Base-by-base conservation (phyloP, 2,797 vertebrate genomes). In the Coilia nasus region DNA sequence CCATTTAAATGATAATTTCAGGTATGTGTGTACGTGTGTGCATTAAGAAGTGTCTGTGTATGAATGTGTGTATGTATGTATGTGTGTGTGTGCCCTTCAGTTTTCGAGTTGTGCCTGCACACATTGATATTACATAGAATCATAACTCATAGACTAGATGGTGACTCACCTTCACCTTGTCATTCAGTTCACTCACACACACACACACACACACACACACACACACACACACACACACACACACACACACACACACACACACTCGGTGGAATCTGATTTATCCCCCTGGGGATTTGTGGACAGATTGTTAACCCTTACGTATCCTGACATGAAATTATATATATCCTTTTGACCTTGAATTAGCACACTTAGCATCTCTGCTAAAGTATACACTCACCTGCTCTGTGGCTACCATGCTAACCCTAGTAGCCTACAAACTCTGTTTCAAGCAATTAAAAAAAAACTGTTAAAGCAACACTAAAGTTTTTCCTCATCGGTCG, bases 21-120 rank as follows among this genome's bases (percentile, higher is more conserved):
- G 31, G 10, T 3, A 28, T 2, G 28, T 67, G 23, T 67, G 23
- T 67, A 25, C n/a, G 25, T 67, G 62, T 54, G 50, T 10, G 50
- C 50, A 54, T 54, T 54, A 54, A 54, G 50, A 54, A 54, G 50
- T 54, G 62, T 31, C 7, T 67, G 23, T 67, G 23, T 67, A 11
- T 62, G 59, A 1, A 11, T n/a, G 59, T 62, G 10, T 62, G 59
- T 23, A n/a, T 60, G 17, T 60, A 41, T 19, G 6, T 12, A 15
- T 46, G 41, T 71, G 35, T 47, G 75, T 62, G 54, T 83, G 64
- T 82, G 60, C 71, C 84, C 81, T 41, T 75, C 67, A 75, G 25
- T 75, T 31, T 31, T 75, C 12, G 31, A 35, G 67, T 75, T 75
- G 14, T 75, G 14, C 35, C 28, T 31, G 67, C 67, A 75, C 15